Base-by-base conservation (phyloP, 53 echinoderm and acorn worm species). In the Patiria pectinifera region DNA sequence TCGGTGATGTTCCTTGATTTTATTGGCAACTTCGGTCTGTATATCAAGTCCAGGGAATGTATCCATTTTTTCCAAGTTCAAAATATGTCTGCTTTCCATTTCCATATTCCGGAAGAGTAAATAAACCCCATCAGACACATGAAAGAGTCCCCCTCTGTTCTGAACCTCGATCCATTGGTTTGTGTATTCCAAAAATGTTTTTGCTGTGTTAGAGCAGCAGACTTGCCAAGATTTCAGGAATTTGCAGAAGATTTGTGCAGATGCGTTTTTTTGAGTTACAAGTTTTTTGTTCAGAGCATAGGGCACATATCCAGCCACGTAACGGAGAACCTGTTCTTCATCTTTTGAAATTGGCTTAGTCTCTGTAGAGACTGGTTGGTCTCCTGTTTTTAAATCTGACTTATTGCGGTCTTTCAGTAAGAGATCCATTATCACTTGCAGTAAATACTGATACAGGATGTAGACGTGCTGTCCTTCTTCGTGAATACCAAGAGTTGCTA, bases 191-290 rank as follows among this genome's bases (percentile, higher is more conserved):
- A 83, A 60, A 61, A 83, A 83, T n/a, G 83, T 60, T 26, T 60
- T 26, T 83, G 83, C 83, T 5, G 59, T 83, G 11, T 83, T 24
- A 3, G 61, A 59, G 60, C n/a, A 6, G 11, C 59, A 60, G 23
- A 60, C 83, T 83, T 83, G 83, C 83, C 83, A 83, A 14, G 83
- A 83, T 22, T 83, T 83, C 2, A 83, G 23, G 43, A 83, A 83
- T 4, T 83, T 19, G 21, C 83, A 59, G 21, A 83, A 83, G 2
- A 83, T 61, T 60, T 21, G 12, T 83, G 83, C 83, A 6, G 22
- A 23, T 6, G 59, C 25, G 22, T 83, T 83, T 12, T 18, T 61
- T 24, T 83, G 83, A 2, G 1, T 48, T 11, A 45, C 45, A 6
- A 47, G 35, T 46, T 83, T 59, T 26, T 83, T 83, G 23, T 60